Conservation (phyloP, 92 coral and sea anemone species). For the Siderastrea radians region DNA sequence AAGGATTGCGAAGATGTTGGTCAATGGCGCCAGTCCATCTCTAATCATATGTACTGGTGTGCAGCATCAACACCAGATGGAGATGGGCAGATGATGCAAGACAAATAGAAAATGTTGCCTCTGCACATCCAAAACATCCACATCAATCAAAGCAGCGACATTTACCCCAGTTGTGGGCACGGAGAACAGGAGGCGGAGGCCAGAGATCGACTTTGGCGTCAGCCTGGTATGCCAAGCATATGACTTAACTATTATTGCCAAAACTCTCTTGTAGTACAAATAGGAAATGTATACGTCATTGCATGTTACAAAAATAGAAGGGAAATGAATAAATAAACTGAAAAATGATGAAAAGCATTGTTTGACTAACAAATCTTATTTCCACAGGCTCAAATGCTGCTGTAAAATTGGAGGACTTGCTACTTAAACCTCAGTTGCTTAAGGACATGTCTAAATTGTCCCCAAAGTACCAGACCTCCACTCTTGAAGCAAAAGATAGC, state of each 20-base stretch:
- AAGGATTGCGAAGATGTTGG: constrained; percentile 47
- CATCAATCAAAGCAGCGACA: neutral
- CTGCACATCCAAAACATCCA: constrained; percentile 61
- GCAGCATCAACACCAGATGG: constrained; percentile 72
- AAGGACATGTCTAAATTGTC: constrained; percentile 62
- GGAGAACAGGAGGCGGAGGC: constrained; percentile 44
- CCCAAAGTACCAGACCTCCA: constrained; percentile 61
- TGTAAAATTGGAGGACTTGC: constrained; percentile 41
- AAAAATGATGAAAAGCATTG: neutral
- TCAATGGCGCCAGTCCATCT: constrained; percentile 54
- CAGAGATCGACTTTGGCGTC: constrained; percentile 47
- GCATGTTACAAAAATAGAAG: too few relatives aligned
- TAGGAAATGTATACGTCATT: too few relatives aligned
- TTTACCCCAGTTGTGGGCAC: constrained; percentile 60
- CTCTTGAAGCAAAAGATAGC: constrained; percentile 62
- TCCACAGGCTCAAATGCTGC: constrained; percentile 37
- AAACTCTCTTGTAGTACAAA: neutral
- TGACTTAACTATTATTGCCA: neutral
- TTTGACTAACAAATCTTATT: neutral
- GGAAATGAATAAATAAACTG: neutral
- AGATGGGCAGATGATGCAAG: constrained; percentile 49
- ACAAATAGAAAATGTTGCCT: constrained; percentile 63
- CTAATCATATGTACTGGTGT: constrained; percentile 68
- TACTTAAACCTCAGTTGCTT: constrained; percentile 24
- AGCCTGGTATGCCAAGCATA: constrained; percentile 27